These are phyloP conservation scores for Lepeophtheirus salmonis DNA, from an alignment of 1,140 invertebrate species.

Conservation along the genomic window DNA sequence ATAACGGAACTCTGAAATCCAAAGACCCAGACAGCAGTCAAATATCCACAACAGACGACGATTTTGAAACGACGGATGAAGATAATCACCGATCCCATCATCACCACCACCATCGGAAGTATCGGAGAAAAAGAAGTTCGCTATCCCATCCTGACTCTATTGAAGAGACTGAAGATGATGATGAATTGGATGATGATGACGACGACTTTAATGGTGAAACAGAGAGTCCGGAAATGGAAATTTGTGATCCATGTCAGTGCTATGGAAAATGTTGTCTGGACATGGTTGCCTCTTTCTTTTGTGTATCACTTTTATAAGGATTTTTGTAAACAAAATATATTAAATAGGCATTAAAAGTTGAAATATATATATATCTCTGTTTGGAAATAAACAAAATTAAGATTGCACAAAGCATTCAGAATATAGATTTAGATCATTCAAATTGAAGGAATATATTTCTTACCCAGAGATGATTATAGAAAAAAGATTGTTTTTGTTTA, in stretches of 20 bases:
- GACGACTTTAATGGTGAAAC: background rate
- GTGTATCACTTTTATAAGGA: conserved; percentile 12
- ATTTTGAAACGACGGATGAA: background rate
- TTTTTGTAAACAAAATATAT: too few relatives aligned
- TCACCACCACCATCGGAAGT: background rate
- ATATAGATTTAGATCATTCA: too few relatives aligned
- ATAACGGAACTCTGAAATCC: background rate
- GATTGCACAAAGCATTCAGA: too few relatives aligned
- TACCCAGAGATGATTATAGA: too few relatives aligned
- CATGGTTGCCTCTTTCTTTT: conserved; percentile 13
- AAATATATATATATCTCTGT: too few relatives aligned
- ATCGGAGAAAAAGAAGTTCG: conserved; percentile 5
- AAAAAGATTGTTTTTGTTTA: too few relatives aligned
- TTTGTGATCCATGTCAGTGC: conserved; percentile 13
- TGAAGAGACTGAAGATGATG: background rate
- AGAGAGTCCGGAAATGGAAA: conserved; percentile 4
- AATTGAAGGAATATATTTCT: too few relatives aligned
- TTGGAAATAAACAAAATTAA: too few relatives aligned
- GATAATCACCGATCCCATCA: background rate
- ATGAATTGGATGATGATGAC: background rate
- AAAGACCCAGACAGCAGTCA: background rate
- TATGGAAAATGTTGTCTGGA: conserved; percentile 15
- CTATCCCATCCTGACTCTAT: background rate
- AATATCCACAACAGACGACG: background rate
- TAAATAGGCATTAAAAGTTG: too few relatives aligned